These are phyloP conservation scores for Epinotia demarniana DNA, from an alignment of 2,888 invertebrate species.

Conservation along the genomic window DNA sequence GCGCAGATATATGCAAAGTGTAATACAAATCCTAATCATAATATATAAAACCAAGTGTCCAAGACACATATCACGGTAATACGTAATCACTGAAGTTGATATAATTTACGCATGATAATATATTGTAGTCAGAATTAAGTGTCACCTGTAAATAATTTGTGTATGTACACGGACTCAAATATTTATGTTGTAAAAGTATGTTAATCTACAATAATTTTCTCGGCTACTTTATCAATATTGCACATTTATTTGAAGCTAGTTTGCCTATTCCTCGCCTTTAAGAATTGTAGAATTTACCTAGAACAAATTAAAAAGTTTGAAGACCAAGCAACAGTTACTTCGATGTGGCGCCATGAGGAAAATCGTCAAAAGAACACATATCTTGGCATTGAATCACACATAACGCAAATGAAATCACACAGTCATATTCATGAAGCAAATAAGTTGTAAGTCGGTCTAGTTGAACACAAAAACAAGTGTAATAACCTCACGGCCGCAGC, in stretches of 20 bases:
- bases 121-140: too few relatives aligned
- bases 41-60: too few relatives aligned
- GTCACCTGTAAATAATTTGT: too few relatives aligned
- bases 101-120: too few relatives aligned
- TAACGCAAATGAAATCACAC: slow-evolving; percentile 37
- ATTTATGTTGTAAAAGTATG: too few relatives aligned
- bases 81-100: too few relatives aligned
- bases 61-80: too few relatives aligned
- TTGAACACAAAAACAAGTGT: slow-evolving; percentile 53
- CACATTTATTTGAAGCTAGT: background rate
- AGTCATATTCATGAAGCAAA: slow-evolving; percentile 43
- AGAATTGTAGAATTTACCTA: background rate
- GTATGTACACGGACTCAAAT: too few relatives aligned
- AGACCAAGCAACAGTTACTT: background rate
- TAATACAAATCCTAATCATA: too few relatives aligned
- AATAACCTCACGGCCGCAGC: slow-evolving; percentile 58
- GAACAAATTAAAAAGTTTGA: background rate
- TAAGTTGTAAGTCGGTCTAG: slow-evolving; percentile 39
- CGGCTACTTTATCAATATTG: background rate
- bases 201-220: background rate
- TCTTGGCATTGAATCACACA: slow-evolving; percentile 29
- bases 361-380: slow-evolving; percentile 26
- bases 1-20: too few relatives aligned
- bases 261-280: background rate
- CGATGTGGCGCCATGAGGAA: slow-evolving; percentile 33